Evolutionary conservation across 1,140 invertebrate species (phyloP).

Genomic region (Pseudomyrmex cubaensis): DNA sequence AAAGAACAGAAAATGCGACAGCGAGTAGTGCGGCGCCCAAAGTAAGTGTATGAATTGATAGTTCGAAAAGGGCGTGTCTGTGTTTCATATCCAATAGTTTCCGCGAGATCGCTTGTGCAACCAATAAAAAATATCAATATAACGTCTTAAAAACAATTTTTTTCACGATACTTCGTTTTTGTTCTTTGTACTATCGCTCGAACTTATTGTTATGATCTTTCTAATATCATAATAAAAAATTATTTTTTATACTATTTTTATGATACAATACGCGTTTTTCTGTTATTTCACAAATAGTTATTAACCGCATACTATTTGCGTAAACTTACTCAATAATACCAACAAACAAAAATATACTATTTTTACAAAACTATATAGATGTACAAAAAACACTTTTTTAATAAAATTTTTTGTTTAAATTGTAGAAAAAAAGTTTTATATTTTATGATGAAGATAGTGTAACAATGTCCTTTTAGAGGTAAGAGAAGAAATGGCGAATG

Average conservation of each 20-base stretch:
- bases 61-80: slow-evolving; percentile 23
- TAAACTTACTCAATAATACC: background rate
- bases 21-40: slow-evolving; percentile 10
- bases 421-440: too few species aligned
- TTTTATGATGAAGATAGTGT: background rate
- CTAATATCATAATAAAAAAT: background rate
- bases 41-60: slow-evolving; percentile 45
- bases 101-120: slow-evolving; percentile 19
- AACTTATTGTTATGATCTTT: background rate
- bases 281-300: too few species aligned
- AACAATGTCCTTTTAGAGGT: background rate
- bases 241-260: background rate
- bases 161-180: background rate
- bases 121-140: slow-evolving; percentile 2
- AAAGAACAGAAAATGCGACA: slow-evolving; percentile 20
- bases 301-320: too few species aligned
- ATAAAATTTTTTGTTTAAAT: too few species aligned
- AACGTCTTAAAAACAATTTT: slow-evolving; percentile 27
- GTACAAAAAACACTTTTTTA: background rate
- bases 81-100: background rate
- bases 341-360: background rate
- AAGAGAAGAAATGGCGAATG: background rate
- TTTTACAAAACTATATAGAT: background rate
- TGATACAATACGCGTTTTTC: background rate
- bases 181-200: background rate